phyloP scores from a whole-genome alignment of 2,113 vertebrate species.

The Helogale parvula region DNA sequence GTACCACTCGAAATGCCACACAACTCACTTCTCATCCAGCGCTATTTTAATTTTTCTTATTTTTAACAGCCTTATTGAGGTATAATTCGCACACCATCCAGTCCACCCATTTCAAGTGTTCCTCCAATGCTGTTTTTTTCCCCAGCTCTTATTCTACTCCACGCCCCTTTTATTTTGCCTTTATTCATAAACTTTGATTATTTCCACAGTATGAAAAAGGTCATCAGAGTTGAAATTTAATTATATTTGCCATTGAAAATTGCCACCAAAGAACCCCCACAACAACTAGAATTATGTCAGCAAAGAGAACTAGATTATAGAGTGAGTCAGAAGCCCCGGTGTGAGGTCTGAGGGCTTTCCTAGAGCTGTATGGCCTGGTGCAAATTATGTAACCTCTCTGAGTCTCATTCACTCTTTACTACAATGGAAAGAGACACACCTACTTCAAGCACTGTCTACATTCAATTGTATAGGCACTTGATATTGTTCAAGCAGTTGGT shows the following conservation, averaged over 20 bases:
- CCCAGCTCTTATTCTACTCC: background rate
- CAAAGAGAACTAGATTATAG: background rate
- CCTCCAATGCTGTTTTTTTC: conserved; percentile 13
- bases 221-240: conserved; percentile 8
- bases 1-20: background rate
- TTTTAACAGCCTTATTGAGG: conserved; percentile 22
- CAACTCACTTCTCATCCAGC: background rate
- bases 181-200: conserved; percentile 15
- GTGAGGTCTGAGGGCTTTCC: background rate
- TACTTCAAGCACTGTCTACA: background rate
- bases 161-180: background rate
- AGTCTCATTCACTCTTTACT: background rate
- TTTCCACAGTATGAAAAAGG: background rate
- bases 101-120: background rate
- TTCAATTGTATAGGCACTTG: too few relatives aligned
- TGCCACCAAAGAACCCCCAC: background rate
- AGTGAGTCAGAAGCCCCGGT: background rate
- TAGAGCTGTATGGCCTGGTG: background rate
- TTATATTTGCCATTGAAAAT: conserved; percentile 41
- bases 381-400: background rate
- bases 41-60: conserved; percentile 14
- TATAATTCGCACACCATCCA: background rate
- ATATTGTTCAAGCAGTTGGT: too few relatives aligned
- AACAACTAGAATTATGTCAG: background rate
- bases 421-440: background rate